Percentiles rank a stretch among this genome's conserved stretches.
Evolutionary conservation across 2,888 invertebrate species (phyloP).

Genomic region (Rugalucina vietnamica): DNA sequence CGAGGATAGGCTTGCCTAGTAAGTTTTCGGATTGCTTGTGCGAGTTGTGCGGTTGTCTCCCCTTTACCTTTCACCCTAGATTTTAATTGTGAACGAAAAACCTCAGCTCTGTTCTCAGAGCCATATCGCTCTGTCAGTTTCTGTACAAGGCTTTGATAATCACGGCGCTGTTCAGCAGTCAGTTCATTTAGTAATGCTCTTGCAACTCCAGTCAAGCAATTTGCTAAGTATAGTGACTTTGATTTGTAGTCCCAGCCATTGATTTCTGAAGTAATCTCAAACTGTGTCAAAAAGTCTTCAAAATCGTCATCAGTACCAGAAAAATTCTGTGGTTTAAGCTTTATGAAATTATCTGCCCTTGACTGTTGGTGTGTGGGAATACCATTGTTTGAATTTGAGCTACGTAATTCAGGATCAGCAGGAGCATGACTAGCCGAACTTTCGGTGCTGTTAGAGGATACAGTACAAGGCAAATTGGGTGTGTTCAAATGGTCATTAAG

Average conservation of each 20-base stretch:
- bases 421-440: too few relatives aligned
- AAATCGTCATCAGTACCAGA: constrained; percentile 52
- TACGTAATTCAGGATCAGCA: too few relatives aligned
- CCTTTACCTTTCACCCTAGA: constrained; percentile 18
- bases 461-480: too few relatives aligned
- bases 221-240: constrained; percentile 54
- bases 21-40: constrained; percentile 46
- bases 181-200: constrained; percentile 42
- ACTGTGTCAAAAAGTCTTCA: constrained; percentile 56
- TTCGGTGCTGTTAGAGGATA: too few relatives aligned
- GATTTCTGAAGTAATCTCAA: constrained; percentile 54
- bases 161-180: constrained; percentile 22
- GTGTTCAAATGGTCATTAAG: too few relatives aligned
- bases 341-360: background rate
- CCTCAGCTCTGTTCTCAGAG: constrained; percentile 41
- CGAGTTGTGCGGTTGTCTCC: constrained; percentile 55
- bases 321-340: constrained; percentile 42
- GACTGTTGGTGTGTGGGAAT: too few relatives aligned
- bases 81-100: constrained; percentile 48
- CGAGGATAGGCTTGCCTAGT: constrained; percentile 41
- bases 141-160: constrained; percentile 34
- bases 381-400: too few relatives aligned
- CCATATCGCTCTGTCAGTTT: constrained; percentile 48
- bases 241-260: constrained; percentile 83
- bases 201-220: constrained; percentile 42